These are phyloP conservation scores for Pelusios castaneus DNA, from an alignment of 2,113 vertebrate species.

Conservation along the genomic window DNA sequence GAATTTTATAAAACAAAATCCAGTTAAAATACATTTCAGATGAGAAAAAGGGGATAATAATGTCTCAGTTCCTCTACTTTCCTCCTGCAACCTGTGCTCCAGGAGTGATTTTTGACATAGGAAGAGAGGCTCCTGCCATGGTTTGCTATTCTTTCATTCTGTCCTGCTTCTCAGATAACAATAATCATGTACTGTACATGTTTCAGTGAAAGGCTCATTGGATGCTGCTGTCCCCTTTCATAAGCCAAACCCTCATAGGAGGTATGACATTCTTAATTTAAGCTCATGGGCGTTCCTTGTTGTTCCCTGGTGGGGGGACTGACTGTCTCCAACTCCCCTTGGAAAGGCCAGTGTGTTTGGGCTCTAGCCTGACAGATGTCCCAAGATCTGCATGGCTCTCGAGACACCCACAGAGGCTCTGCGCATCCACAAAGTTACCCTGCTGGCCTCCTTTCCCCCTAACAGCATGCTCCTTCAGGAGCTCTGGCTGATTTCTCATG, in stretches of 20 bases:
- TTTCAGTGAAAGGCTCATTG: not conserved
- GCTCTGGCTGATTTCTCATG: fast-evolving
- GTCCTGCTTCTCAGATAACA: not conserved
- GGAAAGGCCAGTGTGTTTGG: not conserved
- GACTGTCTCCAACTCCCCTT: not conserved
- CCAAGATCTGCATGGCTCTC: not conserved
- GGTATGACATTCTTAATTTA: not conserved
- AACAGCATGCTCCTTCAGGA: not conserved
- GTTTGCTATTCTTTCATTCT: not conserved
- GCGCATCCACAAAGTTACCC: not conserved
- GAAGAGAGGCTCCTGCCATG: not conserved
- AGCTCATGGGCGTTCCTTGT: not conserved
- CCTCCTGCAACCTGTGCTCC: no score
- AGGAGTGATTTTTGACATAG: not conserved
- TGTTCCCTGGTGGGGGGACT: not conserved
- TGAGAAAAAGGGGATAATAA: not conserved
- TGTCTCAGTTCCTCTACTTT: not conserved
- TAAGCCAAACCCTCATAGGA: not conserved
- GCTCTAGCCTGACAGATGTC: not conserved
- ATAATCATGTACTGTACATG: not conserved
- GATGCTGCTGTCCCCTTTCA: not conserved
- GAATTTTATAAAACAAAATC: not conserved
- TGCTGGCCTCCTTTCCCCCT: not conserved
- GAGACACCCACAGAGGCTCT: fast-evolving
- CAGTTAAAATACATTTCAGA: not conserved